phyloP scores from a whole-genome alignment of 2,888 invertebrate species.

The Poecilobothrus nobilitatus region DNA sequence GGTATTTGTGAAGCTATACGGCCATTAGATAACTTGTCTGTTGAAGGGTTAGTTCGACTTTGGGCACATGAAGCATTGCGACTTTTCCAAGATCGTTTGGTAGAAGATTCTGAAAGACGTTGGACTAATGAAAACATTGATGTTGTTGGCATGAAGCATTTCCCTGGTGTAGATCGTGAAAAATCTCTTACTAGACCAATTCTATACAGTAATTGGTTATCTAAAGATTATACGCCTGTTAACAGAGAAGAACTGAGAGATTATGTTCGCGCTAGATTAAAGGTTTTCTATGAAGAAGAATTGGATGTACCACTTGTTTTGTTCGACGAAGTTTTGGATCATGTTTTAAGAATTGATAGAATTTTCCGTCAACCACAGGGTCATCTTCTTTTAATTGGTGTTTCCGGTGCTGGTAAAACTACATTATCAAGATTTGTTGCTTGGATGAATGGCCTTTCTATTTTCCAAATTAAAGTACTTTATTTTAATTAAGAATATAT shows the following conservation, averaged over 20 bases:
- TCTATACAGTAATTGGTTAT: constrained; percentile 97
- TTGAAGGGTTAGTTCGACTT: constrained; percentile 92
- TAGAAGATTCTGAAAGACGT: constrained; percentile 85
- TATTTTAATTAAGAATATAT: neutral
- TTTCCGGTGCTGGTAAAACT: constrained; percentile 98
- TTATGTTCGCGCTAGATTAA: constrained; percentile 93
- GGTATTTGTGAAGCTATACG: constrained; percentile 98
- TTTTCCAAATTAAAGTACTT: constrained; percentile 93
- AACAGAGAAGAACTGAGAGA: constrained; percentile 89
- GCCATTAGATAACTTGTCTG: constrained; percentile 81
- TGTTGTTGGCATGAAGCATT: constrained; percentile 83
- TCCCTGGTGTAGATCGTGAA: constrained; percentile 79
- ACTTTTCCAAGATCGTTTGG: constrained; percentile 91
- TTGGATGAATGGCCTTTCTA: constrained; percentile 99
- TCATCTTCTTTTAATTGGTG: constrained; percentile 93
- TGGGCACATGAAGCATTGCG: constrained; percentile 99
- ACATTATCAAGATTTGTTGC: constrained; percentile 98
- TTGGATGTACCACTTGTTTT: constrained; percentile 95
- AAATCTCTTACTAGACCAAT: constrained; percentile 88
- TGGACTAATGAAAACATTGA: constrained; percentile 99
- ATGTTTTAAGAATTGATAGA: constrained; percentile 95
- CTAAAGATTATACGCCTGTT: constrained; percentile 96
- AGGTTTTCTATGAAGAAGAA: constrained; percentile 99
- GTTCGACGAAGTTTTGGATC: constrained; percentile 99
- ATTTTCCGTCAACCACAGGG: constrained; percentile 99